These are phyloP conservation scores for Melinaea marsaeus DNA, from an alignment of 2,888 invertebrate species.

Conservation along the genomic window DNA sequence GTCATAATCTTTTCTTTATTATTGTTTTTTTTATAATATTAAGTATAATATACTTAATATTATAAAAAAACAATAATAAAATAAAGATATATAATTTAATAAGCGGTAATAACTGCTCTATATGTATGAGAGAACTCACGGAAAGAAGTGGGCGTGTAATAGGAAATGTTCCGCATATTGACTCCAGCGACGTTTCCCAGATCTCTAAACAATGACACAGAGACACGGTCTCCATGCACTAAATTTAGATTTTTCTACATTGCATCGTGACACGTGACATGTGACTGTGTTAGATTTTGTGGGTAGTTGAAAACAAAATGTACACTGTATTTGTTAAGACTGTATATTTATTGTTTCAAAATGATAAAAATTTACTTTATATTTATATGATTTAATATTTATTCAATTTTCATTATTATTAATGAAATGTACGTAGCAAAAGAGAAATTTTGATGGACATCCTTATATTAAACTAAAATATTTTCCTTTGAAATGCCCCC, in stretches of 20 bases:
- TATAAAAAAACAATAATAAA: neutral
- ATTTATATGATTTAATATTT: too few relatives aligned
- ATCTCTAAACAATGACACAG: constrained; percentile 74
- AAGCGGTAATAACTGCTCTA: constrained; percentile 42
- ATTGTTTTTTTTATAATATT: too few relatives aligned
- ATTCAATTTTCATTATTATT: constrained; percentile 3
- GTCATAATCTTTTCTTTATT: too few relatives aligned
- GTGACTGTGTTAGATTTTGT: constrained; percentile 12
- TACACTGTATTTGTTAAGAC: constrained; percentile 32
- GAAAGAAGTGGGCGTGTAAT: constrained; percentile 78
- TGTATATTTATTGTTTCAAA: neutral
- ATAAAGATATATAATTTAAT: constrained; percentile 1
- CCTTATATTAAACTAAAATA: neutral
- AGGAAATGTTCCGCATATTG: constrained; percentile 79
- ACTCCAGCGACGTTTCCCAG: constrained; percentile 68
- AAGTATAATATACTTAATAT: neutral
- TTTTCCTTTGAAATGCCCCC: constrained; percentile 53
- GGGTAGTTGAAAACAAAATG: constrained; percentile 34
- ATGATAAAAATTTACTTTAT: too few relatives aligned
- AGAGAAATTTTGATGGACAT: neutral
- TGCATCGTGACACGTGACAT: constrained; percentile 15
- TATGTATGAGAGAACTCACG: constrained; percentile 50
- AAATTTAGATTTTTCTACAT: constrained; percentile 32
- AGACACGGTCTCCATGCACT: constrained; percentile 31
- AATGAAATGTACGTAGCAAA: neutral